Evolutionary conservation across 2,797 vertebrate genomes (phyloP).

Genomic region (Novumbra hubbsi): DNA sequence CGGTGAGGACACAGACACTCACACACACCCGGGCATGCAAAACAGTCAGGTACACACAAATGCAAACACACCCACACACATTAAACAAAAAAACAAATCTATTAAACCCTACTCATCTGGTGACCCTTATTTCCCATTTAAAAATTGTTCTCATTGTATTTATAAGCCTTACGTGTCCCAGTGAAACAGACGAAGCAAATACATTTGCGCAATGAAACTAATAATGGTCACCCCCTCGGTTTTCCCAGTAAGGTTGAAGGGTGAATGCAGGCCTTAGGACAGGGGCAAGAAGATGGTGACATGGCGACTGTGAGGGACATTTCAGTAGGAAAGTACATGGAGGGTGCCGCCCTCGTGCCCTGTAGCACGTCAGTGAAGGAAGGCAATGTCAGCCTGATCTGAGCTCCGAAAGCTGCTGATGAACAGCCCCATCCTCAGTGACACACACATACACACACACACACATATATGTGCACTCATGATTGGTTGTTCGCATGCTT

Average conservation of each 20-base stretch:
- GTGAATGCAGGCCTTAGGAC: conserved; percentile 60
- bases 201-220: conserved; percentile 26
- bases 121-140: conserved; percentile 33
- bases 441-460: conserved; percentile 41
- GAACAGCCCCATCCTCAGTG: conserved; percentile 18
- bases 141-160: conserved; percentile 38
- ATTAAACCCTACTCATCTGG: conserved; percentile 6
- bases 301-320: conserved; percentile 65
- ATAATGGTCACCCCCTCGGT: conserved; percentile 52
- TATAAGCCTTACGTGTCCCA: conserved; percentile 49
- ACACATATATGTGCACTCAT: conserved; percentile 32
- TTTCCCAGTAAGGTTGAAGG: conserved; percentile 62
- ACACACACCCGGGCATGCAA: not conserved
- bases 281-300: conserved; percentile 40
- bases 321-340: conserved; percentile 59
- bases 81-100: too few relatives aligned
- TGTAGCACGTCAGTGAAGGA: conserved; percentile 14
- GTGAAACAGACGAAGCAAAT: conserved; percentile 55
- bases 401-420: conserved; percentile 50
- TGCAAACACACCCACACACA: not conserved
- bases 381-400: conserved; percentile 63
- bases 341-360: too few relatives aligned
- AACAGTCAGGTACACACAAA: not conserved
- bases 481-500: conserved; percentile 2
- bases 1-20: conserved; percentile 26